Conservation (phyloP, 2,888 invertebrate genomes). For the Hemicrepidius hirtus region DNA sequence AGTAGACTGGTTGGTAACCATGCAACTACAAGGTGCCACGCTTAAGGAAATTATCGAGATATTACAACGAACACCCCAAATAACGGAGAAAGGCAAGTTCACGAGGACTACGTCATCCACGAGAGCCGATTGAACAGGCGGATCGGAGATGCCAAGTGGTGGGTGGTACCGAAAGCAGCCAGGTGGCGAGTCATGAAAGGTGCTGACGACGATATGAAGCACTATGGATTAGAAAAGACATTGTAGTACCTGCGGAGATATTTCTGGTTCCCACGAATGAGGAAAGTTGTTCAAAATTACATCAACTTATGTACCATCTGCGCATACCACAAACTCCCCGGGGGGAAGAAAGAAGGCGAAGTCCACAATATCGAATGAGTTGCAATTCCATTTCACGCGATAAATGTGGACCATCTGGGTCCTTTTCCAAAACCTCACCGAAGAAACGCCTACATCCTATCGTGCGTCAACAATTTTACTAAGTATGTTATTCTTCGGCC, state of each 20-base stretch:
- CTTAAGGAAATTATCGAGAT: not conserved
- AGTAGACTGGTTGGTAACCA: not conserved
- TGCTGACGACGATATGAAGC: constrained; percentile 60
- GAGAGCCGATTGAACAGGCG: not conserved
- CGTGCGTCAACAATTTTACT: constrained; percentile 64
- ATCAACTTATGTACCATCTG: constrained; percentile 60
- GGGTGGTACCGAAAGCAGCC: not conserved
- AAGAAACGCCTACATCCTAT: constrained; percentile 64
- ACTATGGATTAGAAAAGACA: constrained; percentile 64
- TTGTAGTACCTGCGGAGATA: constrained; percentile 46
- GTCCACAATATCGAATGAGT: constrained; percentile 65
- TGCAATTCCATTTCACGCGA: constrained; percentile 66
- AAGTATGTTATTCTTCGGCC: constrained; percentile 32
- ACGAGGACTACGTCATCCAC: not conserved
- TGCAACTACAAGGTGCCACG: not conserved
- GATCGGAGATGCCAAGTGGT: not conserved
- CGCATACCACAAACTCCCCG: constrained; percentile 60
- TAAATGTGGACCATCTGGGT: constrained; percentile 69
- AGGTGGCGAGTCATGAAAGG: not conserved
- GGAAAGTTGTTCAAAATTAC: constrained; percentile 57
- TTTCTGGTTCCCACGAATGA: constrained; percentile 62
- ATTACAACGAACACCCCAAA: not conserved
- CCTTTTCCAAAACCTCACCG: constrained; percentile 64
- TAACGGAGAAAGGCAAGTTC: not conserved
- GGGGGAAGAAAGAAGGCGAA: constrained; percentile 55